Percentiles rank a stretch among this genome's conserved stretches.
Evolutionary conservation across 1,140 invertebrate species (phyloP).

Genomic region (Cotesia glomerata): DNA sequence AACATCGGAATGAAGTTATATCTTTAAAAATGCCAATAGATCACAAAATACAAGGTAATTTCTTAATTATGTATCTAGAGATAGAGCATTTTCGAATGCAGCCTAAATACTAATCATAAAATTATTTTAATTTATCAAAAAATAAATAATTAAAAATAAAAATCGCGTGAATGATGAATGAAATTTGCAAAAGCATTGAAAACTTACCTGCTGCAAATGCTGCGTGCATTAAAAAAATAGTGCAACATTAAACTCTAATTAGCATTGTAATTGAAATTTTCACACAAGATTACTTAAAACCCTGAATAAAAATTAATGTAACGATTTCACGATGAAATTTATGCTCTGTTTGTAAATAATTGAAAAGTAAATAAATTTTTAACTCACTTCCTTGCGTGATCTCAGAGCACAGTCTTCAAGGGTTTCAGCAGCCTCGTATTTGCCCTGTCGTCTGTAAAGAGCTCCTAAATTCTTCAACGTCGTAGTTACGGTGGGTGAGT

Average conservation of each 20-base stretch:
- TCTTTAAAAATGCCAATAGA: too few relatives aligned
- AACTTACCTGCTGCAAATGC: slow-evolving; percentile 59
- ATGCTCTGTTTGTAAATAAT: neutral
- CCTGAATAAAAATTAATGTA: slow-evolving; percentile 14
- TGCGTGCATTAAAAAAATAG: slow-evolving; percentile 60
- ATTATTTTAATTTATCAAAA: too few relatives aligned
- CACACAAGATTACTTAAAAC: too few relatives aligned
- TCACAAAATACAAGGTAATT: too few relatives aligned
- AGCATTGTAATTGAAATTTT: too few relatives aligned
- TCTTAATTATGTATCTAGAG: too few relatives aligned
- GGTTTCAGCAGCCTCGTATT: slow-evolving; percentile 98
- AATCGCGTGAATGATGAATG: neutral
- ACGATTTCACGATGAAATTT: slow-evolving; percentile 3
- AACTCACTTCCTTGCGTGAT: slow-evolving; percentile 86
- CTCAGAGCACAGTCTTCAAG: slow-evolving; percentile 96
- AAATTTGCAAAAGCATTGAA: slow-evolving; percentile 12
- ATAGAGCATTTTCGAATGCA: too few relatives aligned
- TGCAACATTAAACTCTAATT: slow-evolving; percentile 27
- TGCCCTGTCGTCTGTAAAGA: slow-evolving; percentile 95
- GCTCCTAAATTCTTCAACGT: slow-evolving; percentile 97
- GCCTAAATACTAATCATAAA: too few relatives aligned
- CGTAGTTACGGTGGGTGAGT: slow-evolving; percentile 96
- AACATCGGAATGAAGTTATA: too few relatives aligned
- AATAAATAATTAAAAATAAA: neutral
- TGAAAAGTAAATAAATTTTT: neutral